These are phyloP conservation scores for Apodemia mormo DNA, from an alignment of 2,888 invertebrate species.

Conservation along the genomic window DNA sequence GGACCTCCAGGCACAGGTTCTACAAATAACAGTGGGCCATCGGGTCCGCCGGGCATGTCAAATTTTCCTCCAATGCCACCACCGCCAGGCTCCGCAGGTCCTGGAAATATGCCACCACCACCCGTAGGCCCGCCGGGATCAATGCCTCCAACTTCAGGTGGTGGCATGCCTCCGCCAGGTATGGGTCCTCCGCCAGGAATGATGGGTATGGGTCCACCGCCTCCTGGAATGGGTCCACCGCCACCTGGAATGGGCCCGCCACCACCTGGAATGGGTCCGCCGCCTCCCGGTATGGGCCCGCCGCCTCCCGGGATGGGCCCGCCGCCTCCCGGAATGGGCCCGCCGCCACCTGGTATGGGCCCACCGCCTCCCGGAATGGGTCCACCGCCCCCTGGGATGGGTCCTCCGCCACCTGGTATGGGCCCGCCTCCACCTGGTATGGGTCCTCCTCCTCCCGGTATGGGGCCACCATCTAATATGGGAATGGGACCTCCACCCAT, in stretches of 20 bases:
- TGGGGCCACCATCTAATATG: constrained; percentile 55
- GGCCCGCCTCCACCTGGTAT: constrained; percentile 47
- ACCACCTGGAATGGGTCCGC: constrained; percentile 38
- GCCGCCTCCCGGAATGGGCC: constrained; percentile 46
- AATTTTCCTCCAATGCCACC: constrained; percentile 48
- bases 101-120: constrained; percentile 45
- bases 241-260: constrained; percentile 48
- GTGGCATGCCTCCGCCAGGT: constrained; percentile 43
- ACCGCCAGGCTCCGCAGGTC: constrained; percentile 44
- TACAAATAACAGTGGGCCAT: constrained; percentile 54
- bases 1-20: constrained; percentile 69
- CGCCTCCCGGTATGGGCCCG: constrained; percentile 47
- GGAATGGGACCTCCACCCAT: constrained; percentile 51
- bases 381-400: constrained; percentile 44
- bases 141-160: constrained; percentile 53
- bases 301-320: constrained; percentile 44
- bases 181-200: constrained; percentile 39
- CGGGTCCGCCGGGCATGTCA: constrained; percentile 49
- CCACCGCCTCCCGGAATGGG: constrained; percentile 45
- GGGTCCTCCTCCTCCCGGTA: constrained; percentile 45
- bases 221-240: constrained; percentile 41
- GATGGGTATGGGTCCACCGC: constrained; percentile 41
- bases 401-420: constrained; percentile 42
- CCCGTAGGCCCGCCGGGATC: constrained; percentile 53
- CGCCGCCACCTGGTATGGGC: constrained; percentile 42